phyloP scores from a whole-genome alignment of 2,797 vertebrate genomes.

The Sphaeramia orbicularis region DNA sequence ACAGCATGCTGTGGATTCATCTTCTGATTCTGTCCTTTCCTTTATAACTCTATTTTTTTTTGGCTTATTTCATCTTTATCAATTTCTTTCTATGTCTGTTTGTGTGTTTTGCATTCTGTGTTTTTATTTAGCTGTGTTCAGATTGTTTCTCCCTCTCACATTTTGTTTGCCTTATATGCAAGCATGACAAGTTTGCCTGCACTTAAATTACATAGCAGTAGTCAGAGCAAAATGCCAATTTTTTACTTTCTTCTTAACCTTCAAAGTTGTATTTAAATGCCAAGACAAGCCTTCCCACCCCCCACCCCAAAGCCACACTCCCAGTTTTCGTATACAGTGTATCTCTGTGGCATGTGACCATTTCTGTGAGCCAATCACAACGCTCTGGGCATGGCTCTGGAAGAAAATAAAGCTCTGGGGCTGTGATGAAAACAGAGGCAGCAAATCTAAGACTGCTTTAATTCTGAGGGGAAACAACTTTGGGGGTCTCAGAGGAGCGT shows the following conservation, averaged over 20 bases:
- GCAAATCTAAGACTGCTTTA: conserved; percentile 31
- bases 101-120: conserved; percentile 21
- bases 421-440: conserved; percentile 55
- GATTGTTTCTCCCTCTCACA: conserved; percentile 19
- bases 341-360: conserved; percentile 83
- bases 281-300: conserved; percentile 30
- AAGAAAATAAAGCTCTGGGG: conserved; percentile 51
- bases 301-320: conserved; percentile 41
- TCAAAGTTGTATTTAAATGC: conserved; percentile 72
- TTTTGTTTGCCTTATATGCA: conserved; percentile 40
- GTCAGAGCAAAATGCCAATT: conserved; percentile 41
- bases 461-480: conserved; percentile 19
- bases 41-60: conserved; percentile 61
- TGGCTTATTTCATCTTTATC: conserved; percentile 36
- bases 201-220: conserved; percentile 47
- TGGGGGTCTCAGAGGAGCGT: background rate
- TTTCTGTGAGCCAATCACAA: conserved; percentile 69
- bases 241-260: conserved; percentile 44
- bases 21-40: conserved; percentile 26
- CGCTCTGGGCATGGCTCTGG: conserved; percentile 52
- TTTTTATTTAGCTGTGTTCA: conserved; percentile 64
- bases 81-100: conserved; percentile 54
- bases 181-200: conserved; percentile 29
- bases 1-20: conserved; percentile 78
- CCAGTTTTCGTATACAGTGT: conserved; percentile 55